Percentiles rank a stretch among this genome's conserved stretches.
Conservation (phyloP, 2,888 invertebrate species). For the Eristalinus aeneus region DNA sequence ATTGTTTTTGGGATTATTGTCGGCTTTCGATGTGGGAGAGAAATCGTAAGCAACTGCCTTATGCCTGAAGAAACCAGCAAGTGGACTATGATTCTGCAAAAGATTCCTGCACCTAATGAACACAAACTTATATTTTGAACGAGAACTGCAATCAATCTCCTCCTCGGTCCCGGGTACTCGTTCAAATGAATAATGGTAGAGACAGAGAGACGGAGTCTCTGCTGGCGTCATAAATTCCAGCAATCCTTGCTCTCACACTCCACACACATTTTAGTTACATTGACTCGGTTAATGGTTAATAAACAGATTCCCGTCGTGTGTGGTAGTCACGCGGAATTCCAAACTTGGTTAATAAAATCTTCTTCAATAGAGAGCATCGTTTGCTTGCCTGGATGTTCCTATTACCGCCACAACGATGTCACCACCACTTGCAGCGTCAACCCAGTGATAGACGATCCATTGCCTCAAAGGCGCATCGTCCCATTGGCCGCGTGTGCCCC, state of each 20-base stretch:
- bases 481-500: background rate
- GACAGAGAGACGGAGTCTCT: too few species aligned
- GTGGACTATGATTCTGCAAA: too few species aligned
- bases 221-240: too few species aligned
- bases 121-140: too few species aligned
- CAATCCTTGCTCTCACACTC: too few species aligned
- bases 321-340: background rate
- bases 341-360: slow-evolving; percentile 38
- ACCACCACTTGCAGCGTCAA: background rate
- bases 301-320: slow-evolving; percentile 1
- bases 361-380: background rate
- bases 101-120: too few species aligned
- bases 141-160: too few species aligned
- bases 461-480: background rate
- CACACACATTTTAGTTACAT: background rate
- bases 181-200: too few species aligned
- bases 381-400: background rate
- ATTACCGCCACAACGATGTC: background rate
- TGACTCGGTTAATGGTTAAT: slow-evolving; percentile 21
- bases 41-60: too few species aligned
- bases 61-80: too few species aligned
- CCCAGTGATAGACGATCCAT: background rate
- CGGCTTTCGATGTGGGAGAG: too few species aligned
- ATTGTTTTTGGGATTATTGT: background rate
- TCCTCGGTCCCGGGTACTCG: too few species aligned